Percentiles rank a stretch among this genome's conserved stretches.
Evolutionary conservation across 2,113 vertebrate genomes (phyloP).

Genomic region (Octodon degus): DNA sequence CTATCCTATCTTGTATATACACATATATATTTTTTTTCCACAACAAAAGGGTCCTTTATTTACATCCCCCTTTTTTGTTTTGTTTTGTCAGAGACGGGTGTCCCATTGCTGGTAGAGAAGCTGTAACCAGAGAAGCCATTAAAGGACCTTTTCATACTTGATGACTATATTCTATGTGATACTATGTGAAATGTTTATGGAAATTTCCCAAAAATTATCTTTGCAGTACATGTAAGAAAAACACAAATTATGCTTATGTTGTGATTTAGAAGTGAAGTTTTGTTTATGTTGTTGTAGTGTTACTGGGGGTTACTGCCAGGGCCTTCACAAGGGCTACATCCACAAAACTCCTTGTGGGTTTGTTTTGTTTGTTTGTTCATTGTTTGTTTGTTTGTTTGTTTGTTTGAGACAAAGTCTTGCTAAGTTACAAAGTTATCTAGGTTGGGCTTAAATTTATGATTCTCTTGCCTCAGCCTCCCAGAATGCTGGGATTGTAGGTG

Average conservation of each 20-base stretch:
- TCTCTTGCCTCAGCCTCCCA: not conserved
- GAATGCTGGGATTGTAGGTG: not conserved
- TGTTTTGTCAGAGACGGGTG: no score
- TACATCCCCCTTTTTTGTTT: no score
- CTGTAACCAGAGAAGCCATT: no score
- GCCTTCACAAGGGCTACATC: not conserved
- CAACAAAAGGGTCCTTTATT: no score
- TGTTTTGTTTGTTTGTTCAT: not conserved
- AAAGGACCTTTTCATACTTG: no score
- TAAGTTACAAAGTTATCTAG: not conserved
- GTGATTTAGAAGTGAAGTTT: not conserved
- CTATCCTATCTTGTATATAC: no score
- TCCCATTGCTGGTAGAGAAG: no score
- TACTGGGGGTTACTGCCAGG: not conserved
- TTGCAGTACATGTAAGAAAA: constrained; percentile 22
- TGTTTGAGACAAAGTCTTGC: no score
- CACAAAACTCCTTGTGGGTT: not conserved
- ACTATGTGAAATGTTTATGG: not conserved
- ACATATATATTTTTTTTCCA: no score
- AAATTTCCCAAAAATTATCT: not conserved
- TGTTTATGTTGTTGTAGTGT: not conserved
- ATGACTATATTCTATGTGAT: not conserved
- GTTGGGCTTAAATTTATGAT: not conserved
- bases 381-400: no score
- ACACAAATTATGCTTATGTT: not conserved